phyloP scores from a whole-genome alignment of 2,797 vertebrate genomes.

The Acanthiza pusilla region DNA sequence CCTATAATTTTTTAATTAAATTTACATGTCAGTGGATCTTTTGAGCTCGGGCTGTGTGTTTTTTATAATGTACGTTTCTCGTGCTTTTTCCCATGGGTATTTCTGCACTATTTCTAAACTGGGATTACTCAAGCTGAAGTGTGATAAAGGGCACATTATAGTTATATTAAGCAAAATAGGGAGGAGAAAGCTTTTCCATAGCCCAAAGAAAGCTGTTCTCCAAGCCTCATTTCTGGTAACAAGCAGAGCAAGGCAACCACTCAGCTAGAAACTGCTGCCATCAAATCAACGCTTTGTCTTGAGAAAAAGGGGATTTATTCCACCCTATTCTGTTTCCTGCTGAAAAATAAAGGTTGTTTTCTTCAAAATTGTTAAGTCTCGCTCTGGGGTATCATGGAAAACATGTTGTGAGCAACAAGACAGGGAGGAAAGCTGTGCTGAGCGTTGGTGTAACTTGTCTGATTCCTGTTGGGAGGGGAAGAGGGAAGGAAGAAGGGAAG shows the following conservation, averaged over 20 bases:
- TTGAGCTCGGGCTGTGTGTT: neutral
- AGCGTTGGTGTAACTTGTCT: fast-evolving
- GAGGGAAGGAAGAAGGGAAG: slow-evolving; percentile 45
- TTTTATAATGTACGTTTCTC: slow-evolving; percentile 6
- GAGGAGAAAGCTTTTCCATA: slow-evolving; percentile 22
- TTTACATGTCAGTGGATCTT: slow-evolving; percentile 49
- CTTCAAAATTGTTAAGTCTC: neutral
- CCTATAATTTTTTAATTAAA: slow-evolving; percentile 39
- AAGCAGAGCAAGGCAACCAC: slow-evolving; percentile 38
- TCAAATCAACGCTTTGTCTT: neutral
- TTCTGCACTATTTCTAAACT: slow-evolving; percentile 9
- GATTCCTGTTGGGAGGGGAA: neutral
- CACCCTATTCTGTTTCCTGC: neutral
- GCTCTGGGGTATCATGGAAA: neutral
- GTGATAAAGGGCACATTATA: slow-evolving; percentile 56
- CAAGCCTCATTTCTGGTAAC: slow-evolving; percentile 20
- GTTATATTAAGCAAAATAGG: slow-evolving; percentile 36
- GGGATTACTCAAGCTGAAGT: slow-evolving; percentile 50
- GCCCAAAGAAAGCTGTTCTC: slow-evolving; percentile 1
- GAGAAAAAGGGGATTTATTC: neutral
- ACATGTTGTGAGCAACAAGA: neutral
- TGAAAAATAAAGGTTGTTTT: neutral
- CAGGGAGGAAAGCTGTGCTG: neutral
- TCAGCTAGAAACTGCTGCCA: slow-evolving; percentile 35
- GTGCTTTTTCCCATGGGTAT: slow-evolving; percentile 31